Conservation (phyloP, 2,113 vertebrate species). For the Zapus hudsonius region DNA sequence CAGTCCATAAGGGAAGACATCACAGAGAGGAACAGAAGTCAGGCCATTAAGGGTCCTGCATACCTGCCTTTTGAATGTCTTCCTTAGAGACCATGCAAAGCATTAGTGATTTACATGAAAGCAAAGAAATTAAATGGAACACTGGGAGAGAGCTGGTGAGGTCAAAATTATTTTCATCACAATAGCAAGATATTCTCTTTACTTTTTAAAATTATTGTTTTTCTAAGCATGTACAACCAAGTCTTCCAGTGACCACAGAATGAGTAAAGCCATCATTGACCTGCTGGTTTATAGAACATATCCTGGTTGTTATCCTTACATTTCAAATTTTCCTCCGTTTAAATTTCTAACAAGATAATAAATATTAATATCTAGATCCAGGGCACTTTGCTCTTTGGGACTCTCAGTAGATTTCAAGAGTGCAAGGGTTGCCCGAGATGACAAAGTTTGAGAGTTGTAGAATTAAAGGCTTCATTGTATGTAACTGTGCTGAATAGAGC, state of each 20-base stretch:
- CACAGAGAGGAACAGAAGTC: neutral
- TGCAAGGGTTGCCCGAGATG: neutral
- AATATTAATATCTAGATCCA: neutral
- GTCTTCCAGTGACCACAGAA: neutral
- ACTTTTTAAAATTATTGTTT: neutral
- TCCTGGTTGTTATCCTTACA: neutral
- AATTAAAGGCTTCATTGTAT: slow-evolving; percentile 8
- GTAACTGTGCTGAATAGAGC: neutral
- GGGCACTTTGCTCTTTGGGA: neutral
- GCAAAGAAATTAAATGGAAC: neutral
- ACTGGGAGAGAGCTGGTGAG: neutral
- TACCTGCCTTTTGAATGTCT: neutral
- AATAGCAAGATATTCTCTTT: neutral
- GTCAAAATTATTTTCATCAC: neutral
- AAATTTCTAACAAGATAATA: neutral
- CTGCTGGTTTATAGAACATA: neutral
- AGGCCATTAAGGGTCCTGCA: neutral
- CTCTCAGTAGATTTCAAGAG: neutral
- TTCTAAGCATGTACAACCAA: neutral
- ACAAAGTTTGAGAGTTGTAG: neutral
- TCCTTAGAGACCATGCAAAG: neutral
- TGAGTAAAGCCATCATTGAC: neutral
- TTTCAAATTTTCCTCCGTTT: neutral
- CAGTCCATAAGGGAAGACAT: neutral
- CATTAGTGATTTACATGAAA: slow-evolving; percentile 15